phyloP scores from a whole-genome alignment of 2,888 invertebrate species.

The Cataglyphis altisquamis region DNA sequence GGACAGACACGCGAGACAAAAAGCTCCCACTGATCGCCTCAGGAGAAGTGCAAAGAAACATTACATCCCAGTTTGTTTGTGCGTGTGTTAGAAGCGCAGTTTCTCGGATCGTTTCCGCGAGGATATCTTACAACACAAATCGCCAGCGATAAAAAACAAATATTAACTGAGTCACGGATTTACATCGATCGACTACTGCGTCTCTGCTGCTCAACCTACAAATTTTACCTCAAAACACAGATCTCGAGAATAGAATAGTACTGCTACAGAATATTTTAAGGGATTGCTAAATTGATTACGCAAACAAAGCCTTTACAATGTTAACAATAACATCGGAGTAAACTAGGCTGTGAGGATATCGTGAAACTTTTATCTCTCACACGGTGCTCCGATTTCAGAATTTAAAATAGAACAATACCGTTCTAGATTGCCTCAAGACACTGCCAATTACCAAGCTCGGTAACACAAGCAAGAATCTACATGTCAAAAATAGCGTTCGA shows the following conservation, averaged over 20 bases:
- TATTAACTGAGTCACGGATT: neutral
- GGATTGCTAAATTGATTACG: constrained; percentile 1
- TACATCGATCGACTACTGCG: neutral
- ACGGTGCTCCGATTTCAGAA: constrained; percentile 24
- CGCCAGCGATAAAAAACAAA: neutral
- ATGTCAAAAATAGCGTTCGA: neutral
- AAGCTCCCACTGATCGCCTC: constrained; percentile 25
- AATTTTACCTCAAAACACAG: constrained; percentile 17
- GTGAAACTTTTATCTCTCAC: constrained; percentile 25
- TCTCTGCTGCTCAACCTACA: neutral
- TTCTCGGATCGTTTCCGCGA: neutral
- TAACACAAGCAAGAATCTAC: neutral
- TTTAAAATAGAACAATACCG: constrained; percentile 41
- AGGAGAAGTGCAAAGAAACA: constrained; percentile 15
- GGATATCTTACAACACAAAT: constrained; percentile 3
- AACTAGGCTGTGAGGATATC: constrained; percentile 5
- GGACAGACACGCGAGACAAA: constrained; percentile 66
- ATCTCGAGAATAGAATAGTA: constrained; percentile 16
- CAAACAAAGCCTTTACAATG: neutral
- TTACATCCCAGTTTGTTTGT: constrained; percentile 7
- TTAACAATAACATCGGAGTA: constrained; percentile 8
- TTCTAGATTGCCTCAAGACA: constrained; percentile 11
- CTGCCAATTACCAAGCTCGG: neutral
- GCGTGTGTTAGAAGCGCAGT: constrained; percentile 15
- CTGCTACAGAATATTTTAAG: constrained; percentile 22